These are phyloP conservation scores for Phrynocephalus forsythii DNA, from an alignment of 2,797 vertebrate species.

Conservation along the genomic window DNA sequence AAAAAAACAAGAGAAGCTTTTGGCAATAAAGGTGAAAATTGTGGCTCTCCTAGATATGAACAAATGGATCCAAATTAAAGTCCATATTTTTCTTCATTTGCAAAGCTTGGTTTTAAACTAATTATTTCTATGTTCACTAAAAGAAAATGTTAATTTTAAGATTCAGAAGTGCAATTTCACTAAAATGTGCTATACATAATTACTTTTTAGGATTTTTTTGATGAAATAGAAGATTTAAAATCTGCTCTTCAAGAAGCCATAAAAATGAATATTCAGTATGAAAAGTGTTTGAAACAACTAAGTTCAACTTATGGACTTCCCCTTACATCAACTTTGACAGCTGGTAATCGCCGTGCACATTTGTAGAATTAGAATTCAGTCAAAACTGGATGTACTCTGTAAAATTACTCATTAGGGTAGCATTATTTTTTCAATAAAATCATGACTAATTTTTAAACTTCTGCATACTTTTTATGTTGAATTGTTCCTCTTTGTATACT, in stretches of 20 bases:
- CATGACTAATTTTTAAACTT: conserved; percentile 11
- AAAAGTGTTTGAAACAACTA: conserved; percentile 70
- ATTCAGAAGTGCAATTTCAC: conserved; percentile 23
- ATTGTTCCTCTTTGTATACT: conserved; percentile 18
- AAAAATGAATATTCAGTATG: conserved; percentile 72
- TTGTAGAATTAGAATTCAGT: conserved; percentile 30
- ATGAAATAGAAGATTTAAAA: conserved; percentile 77
- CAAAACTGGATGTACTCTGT: not conserved
- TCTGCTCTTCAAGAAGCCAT: conserved; percentile 66
- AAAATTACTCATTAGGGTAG: conserved; percentile 14
- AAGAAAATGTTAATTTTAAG: conserved; percentile 7
- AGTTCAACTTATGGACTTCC: conserved; percentile 65
- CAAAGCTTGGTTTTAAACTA: not conserved
- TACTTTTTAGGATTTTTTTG: conserved; percentile 74
- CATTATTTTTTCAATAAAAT: conserved; percentile 19
- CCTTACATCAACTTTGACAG: conserved; percentile 47
- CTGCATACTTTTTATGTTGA: conserved; percentile 19
- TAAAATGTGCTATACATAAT: conserved; percentile 36
- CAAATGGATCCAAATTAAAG: not conserved
- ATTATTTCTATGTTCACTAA: not conserved
- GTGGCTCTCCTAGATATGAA: not conserved
- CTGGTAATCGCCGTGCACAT: not conserved
- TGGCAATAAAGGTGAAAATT: not conserved
- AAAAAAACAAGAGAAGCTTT: not conserved
- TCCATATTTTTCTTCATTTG: conserved; percentile 23